phyloP scores from a whole-genome alignment of 2,888 invertebrate species.

The Sturmia bella region DNA sequence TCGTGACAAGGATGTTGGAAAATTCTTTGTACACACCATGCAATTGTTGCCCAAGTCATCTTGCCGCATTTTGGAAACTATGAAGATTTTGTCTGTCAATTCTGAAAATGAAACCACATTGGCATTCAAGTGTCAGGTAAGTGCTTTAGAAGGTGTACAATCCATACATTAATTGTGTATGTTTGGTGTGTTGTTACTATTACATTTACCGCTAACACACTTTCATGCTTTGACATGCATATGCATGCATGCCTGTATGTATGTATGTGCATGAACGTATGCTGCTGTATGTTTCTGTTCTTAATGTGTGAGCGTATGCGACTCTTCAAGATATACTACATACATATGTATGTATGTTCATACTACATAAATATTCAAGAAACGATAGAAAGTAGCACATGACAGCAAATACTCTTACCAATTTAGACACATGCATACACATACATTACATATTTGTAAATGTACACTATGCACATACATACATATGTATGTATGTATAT shows the following conservation, averaged over 20 bases:
- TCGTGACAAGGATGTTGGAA: conserved; percentile 86
- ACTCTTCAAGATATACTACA: not conserved
- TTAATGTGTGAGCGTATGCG: conserved; percentile 6
- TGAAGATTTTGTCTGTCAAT: conserved; percentile 83
- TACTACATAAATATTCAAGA: conserved; percentile 19
- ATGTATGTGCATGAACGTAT: not conserved
- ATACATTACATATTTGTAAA: too few relatives aligned
- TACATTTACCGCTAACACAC: conserved; percentile 22
- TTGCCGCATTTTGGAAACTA: conserved; percentile 86
- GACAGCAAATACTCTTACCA: conserved; percentile 34
- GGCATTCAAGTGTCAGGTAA: conserved; percentile 89
- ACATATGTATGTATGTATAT: too few relatives aligned
- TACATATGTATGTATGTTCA: too few relatives aligned
- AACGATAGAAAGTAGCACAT: conserved; percentile 50
- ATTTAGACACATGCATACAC: not conserved
- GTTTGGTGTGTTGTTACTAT: conserved; percentile 20
- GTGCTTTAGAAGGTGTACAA: conserved; percentile 71
- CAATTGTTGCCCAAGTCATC: conserved; percentile 91
- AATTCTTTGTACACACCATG: conserved; percentile 94
- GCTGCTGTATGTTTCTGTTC: not conserved
- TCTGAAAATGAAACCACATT: conserved; percentile 87
- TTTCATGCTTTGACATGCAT: not conserved
- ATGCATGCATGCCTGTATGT: not conserved
- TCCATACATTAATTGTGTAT: not conserved
- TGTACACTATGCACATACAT: too few relatives aligned